Evolutionary conservation across 1,140 invertebrate species (phyloP).

Genomic region (Pseudomyrmex gracilis): DNA sequence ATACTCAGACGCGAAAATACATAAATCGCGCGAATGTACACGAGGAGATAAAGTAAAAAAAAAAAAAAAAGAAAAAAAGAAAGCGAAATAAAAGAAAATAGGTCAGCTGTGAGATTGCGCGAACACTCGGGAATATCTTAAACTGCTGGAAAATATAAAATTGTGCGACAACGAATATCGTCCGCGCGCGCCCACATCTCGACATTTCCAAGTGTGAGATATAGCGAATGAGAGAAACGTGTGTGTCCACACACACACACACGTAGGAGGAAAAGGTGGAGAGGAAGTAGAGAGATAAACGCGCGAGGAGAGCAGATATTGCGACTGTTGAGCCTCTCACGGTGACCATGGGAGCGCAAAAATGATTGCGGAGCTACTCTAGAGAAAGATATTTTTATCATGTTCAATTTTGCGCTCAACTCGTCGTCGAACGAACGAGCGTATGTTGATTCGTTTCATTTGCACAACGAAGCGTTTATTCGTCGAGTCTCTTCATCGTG

Average conservation of each 20-base stretch:
- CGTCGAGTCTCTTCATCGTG: background rate
- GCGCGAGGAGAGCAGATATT: slow-evolving; percentile 52
- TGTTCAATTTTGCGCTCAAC: slow-evolving; percentile 15
- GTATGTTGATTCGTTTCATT: slow-evolving; percentile 25
- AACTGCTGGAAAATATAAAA: slow-evolving; percentile 75
- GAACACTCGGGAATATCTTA: slow-evolving; percentile 70
- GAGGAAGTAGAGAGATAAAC: slow-evolving; percentile 32
- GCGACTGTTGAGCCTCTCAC: slow-evolving; percentile 40
- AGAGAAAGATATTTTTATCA: slow-evolving; percentile 33
- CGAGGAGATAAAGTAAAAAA: background rate
- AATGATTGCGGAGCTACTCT: background rate
- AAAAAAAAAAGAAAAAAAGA: background rate
- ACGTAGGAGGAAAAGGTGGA: background rate
- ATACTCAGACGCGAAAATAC: background rate
- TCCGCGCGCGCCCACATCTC: slow-evolving; percentile 3
- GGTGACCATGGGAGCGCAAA: slow-evolving; percentile 19
- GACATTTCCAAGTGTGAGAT: slow-evolving; percentile 23
- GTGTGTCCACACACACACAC: too few species aligned
- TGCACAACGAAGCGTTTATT: background rate
- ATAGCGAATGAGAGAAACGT: background rate
- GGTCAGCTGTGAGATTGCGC: slow-evolving; percentile 67
- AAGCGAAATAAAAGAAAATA: slow-evolving; percentile 8
- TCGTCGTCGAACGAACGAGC: background rate
- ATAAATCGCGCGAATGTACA: slow-evolving; percentile 14
- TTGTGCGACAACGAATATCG: slow-evolving; percentile 37